Evolutionary conservation across 2,113 vertebrate genomes (phyloP).

Genomic region (Trogon surrucura): DNA sequence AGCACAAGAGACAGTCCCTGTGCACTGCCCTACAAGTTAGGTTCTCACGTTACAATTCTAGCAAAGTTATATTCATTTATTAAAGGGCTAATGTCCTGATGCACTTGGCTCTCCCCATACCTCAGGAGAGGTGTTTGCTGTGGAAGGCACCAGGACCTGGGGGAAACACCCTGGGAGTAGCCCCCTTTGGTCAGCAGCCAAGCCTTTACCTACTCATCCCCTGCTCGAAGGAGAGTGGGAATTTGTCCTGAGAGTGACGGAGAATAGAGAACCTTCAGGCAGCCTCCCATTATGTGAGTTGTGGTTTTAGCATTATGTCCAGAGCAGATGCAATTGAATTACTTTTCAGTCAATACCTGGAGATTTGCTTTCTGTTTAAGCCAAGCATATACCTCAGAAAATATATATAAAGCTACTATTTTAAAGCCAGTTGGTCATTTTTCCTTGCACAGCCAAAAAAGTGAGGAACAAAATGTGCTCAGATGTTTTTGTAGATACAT

Average conservation of each 20-base stretch:
- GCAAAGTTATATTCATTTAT: neutral
- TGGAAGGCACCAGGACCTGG: neutral
- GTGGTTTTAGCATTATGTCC: neutral
- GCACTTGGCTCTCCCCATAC: neutral
- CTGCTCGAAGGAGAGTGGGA: rapidly evolving
- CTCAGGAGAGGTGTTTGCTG: neutral
- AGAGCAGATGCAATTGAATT: neutral
- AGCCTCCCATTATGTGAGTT: neutral
- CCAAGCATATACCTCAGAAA: neutral
- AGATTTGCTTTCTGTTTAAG: neutral
- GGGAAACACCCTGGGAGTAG: neutral
- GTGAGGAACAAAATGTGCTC: neutral
- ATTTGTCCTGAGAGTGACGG: neutral
- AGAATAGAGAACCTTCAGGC: neutral
- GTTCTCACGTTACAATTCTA: neutral
- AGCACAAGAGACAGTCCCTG: neutral
- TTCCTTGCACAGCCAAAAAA: neutral
- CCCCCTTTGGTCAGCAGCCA: neutral
- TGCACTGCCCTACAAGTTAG: neutral
- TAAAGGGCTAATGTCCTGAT: neutral
- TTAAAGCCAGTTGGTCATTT: neutral
- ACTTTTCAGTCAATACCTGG: neutral
- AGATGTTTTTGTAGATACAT: neutral
- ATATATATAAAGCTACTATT: neutral
- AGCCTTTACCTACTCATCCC: neutral